These are phyloP conservation scores for Thalpophila matura DNA, from an alignment of 2,888 invertebrate species.

Conservation along the genomic window DNA sequence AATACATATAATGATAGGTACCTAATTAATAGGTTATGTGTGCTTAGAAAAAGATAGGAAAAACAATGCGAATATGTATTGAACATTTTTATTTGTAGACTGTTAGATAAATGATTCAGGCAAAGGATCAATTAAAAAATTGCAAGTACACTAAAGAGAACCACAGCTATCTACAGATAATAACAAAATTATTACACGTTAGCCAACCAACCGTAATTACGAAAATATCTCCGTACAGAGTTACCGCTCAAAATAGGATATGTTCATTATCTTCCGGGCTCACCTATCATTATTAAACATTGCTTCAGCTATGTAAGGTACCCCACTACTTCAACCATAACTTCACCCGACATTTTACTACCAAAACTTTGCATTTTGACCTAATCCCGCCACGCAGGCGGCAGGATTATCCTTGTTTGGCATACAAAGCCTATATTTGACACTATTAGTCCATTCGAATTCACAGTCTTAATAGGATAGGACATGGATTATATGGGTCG, in stretches of 20 bases:
- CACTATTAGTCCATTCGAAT: slow-evolving; percentile 76
- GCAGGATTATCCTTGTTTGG: slow-evolving; percentile 62
- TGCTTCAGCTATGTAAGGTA: slow-evolving; percentile 10
- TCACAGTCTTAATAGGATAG: slow-evolving; percentile 67
- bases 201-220: slow-evolving; percentile 27
- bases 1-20: no score
- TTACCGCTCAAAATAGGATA: slow-evolving; percentile 14
- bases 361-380: slow-evolving; percentile 30
- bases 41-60: no score
- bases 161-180: not conserved
- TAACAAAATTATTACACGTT: slow-evolving; percentile 11
- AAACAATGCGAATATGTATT: no score
- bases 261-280: slow-evolving; percentile 15
- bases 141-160: not conserved
- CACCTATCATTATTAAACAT: slow-evolving; percentile 33
- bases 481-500: slow-evolving; percentile 65
- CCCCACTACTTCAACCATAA: slow-evolving; percentile 6
- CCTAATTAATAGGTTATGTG: no score
- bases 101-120: no score
- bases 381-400: slow-evolving; percentile 27
- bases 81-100: no score
- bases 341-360: slow-evolving; percentile 33
- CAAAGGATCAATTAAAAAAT: not conserved
- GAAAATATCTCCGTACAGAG: slow-evolving; percentile 3
- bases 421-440: slow-evolving; percentile 67